Conservation (phyloP, 2,888 invertebrate genomes). For the Patella caerulea region DNA sequence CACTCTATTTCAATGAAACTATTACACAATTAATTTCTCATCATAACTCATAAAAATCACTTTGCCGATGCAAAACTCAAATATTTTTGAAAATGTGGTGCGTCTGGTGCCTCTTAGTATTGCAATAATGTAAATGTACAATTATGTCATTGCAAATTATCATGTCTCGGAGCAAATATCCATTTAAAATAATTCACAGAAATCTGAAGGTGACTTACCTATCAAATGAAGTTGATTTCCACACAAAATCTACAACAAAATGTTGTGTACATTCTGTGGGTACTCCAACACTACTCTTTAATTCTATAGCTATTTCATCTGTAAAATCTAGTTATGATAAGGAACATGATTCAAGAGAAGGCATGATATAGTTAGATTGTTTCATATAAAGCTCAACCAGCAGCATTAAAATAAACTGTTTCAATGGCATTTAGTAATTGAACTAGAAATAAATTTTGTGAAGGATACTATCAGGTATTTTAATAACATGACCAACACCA, state of each 20-base stretch:
- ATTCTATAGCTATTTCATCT: slow-evolving; percentile 97
- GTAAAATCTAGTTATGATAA: slow-evolving; percentile 82
- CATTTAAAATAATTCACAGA: background rate
- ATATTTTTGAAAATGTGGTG: no score
- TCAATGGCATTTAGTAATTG: no score
- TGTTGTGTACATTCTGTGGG: slow-evolving; percentile 94
- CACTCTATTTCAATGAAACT: no score
- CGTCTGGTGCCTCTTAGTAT: no score
- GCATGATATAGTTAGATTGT: background rate
- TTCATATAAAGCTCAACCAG: background rate
- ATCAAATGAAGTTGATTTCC: slow-evolving; percentile 99
- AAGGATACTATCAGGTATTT: slow-evolving; percentile 75
- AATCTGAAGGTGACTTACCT: slow-evolving; percentile 75
- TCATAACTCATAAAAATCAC: no score
- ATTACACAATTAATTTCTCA: no score
- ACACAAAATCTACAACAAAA: slow-evolving; percentile 98
- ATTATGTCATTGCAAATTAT: no score
- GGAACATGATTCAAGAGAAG: background rate
- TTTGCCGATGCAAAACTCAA: no score
- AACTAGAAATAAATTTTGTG: background rate
- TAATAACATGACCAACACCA: slow-evolving; percentile 97
- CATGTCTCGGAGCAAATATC: no score
- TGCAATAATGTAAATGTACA: no score
- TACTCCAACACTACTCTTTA: slow-evolving; percentile 91
- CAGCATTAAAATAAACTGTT: no score